Percentiles rank a stretch among this genome's conserved stretches.
Conservation (phyloP, 2,888 invertebrate species). For the Scaptomyza parva region DNA sequence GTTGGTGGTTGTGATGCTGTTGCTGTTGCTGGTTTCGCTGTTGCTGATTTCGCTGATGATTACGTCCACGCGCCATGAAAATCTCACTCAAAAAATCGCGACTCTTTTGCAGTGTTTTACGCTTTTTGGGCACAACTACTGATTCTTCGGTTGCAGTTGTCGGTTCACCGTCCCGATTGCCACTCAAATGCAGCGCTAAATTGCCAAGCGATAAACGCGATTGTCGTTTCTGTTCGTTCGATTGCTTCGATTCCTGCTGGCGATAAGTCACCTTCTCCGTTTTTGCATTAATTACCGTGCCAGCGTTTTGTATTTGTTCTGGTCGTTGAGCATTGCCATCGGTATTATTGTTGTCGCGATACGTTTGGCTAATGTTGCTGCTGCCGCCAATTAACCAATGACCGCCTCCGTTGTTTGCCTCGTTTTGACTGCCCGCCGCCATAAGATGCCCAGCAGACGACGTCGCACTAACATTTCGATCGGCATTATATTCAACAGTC, state of each 20-base stretch:
- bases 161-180: conserved; percentile 10
- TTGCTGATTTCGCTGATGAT: conserved; percentile 81
- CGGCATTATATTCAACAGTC: conserved; percentile 47
- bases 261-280: conserved; percentile 52
- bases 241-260: conserved; percentile 55
- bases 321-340: conserved; percentile 43
- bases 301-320: conserved; percentile 26
- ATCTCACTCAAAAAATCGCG: conserved; percentile 82
- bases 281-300: conserved; percentile 61
- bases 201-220: conserved; percentile 72
- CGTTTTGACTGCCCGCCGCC: conserved; percentile 76
- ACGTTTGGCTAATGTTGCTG: conserved; percentile 31
- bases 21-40: conserved; percentile 61
- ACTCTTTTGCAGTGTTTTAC: conserved; percentile 79
- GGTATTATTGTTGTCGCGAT: conserved; percentile 42
- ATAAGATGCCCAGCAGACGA: conserved; percentile 43
- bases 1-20: conserved; percentile 46
- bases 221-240: conserved; percentile 68
- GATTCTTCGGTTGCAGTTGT: conserved; percentile 11
- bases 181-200: conserved; percentile 53
- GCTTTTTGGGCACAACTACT: conserved; percentile 47
- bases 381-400: conserved; percentile 64
- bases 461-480: conserved; percentile 55
- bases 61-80: conserved; percentile 85
- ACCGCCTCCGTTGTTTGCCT: conserved; percentile 59